Evolutionary conservation across 1,140 invertebrate species (phyloP), one percentile per base, ranked within the genome.

Genomic region (Antheraea pernyi): DNA sequence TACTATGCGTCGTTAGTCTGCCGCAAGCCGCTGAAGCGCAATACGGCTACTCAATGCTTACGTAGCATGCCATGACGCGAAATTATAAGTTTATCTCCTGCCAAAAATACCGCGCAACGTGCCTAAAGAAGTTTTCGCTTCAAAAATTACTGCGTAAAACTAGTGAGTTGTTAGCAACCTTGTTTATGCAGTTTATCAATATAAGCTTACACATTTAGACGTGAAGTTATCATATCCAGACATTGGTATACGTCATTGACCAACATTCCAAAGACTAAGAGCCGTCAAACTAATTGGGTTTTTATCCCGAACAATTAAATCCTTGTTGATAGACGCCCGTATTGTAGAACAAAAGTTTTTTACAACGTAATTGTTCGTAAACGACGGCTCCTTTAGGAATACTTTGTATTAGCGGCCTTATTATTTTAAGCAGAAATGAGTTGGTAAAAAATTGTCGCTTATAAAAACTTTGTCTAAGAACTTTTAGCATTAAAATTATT

Each of bases 301-400:
- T 82, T 82, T 77, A 82, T 79, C n/a, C 69, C 64, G 59, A 67
- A 78, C 74, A 76, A 77, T 82, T 80, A 78, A 72, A 67, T n/a
- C 30, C 9, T 66, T 19, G 5, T 46, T 65, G 71, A 80, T 78
- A 78, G 69, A 76, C 60, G 62, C 67, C 16, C 30, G n/a, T 37
- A 42, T 76, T 68, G 68, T 59, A 53, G 64, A 67, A 74, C 67
- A 62, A 76, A 65, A 65, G 39, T 74, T 71, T 72, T 72, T 36
- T 30, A 22, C 60, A 36, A 30, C 30, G 9, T 36, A 30, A 61
- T 61, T 61, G 60, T 30, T 22, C 19, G 5, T 30, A 61, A 61
- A 53, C 46, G 46, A n/a, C 13, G 46, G 46, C 13, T 53, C 16
- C 13, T 53, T 53, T 6, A 53, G 16, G 46, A 53, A 53, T 16